Conservation (phyloP, 2,888 invertebrate genomes). For the Melipona bicolor region DNA sequence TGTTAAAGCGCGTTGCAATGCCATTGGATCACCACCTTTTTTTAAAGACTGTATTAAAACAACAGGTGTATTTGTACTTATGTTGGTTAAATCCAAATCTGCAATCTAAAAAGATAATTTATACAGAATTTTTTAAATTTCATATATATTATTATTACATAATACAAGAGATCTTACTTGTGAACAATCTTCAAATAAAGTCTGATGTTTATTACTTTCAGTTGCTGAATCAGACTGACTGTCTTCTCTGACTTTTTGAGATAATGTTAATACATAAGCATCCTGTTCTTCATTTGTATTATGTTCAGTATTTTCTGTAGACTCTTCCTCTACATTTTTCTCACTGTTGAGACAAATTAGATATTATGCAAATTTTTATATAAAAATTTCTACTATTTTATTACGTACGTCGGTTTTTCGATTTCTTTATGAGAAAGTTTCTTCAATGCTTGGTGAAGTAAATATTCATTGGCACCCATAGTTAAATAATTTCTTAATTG, state of each 20-base stretch:
- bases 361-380: neutral
- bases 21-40: constrained; percentile 89
- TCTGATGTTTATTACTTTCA: constrained; percentile 52
- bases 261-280: constrained; percentile 90
- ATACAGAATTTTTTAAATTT: constrained; percentile 43
- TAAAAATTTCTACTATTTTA: constrained; percentile 5
- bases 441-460: constrained; percentile 75
- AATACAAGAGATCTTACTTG: constrained; percentile 67
- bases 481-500: constrained; percentile 88
- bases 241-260: constrained; percentile 84
- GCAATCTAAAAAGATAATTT: constrained; percentile 84
- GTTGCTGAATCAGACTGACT: constrained; percentile 34
- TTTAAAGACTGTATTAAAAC: constrained; percentile 92
- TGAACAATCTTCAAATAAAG: constrained; percentile 79
- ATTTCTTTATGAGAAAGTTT: constrained; percentile 73
- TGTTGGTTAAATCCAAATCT: constrained; percentile 88
- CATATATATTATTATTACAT: neutral
- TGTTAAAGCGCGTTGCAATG: constrained; percentile 89
- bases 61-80: constrained; percentile 88
- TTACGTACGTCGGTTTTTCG: constrained; percentile 54
- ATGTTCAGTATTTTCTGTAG: constrained; percentile 66
- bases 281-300: constrained; percentile 85
- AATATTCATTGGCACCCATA: constrained; percentile 77
- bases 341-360: constrained; percentile 1
- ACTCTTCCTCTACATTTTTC: constrained; percentile 39